Base-by-base conservation (phyloP, 1,140 invertebrate species). In the Drosophila setifemur region DNA sequence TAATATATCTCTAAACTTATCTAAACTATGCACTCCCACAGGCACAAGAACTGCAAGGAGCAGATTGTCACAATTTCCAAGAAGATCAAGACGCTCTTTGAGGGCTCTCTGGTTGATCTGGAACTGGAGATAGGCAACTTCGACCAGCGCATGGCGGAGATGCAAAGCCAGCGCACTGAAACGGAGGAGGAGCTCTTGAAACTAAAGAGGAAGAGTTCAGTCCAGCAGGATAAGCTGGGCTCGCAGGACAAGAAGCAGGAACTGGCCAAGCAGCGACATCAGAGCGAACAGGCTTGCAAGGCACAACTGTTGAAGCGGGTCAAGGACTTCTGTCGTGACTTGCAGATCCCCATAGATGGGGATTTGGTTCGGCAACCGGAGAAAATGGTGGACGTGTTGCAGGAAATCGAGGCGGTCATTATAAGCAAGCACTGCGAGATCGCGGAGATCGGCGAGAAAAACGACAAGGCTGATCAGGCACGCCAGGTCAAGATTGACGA, bases 111-210 rank as follows among this genome's bases (percentile, higher is more conserved):
- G 1, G 35, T 33, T 16, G 81, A 95, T 48, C 91, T 97, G 26
- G 90, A 93, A 37, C 77, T 92, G 29, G 92, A 92, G 73, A 93
- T 96, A 6, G 43, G 33, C 3, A 73, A 50, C 18, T 91, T 91
- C 29, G 60, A 71, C 29, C 74, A 81, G 26, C 82, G 77, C 18
- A 82, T 90, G 53, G 82, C 89, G 16, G 76, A 91, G 6, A 92
- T 93, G 57, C 69, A 90, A 44, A 83, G 89, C 25, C 89, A 92
- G 54, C 74, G 91, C 2, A 70, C 87, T 12, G 90, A 91, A 2
- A 86, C 90, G 1, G 90, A 91, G 12, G 49, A 66, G 4, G 72
- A 75, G 68, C 63, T 91, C 50, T 19, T 68, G 0, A 40, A 88
- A 21, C 89, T 91, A 44, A 92, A 92, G 48, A 68, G 70, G 14